Conservation (phyloP, 2,797 vertebrate species). For the Pseudomugil tenellus region DNA sequence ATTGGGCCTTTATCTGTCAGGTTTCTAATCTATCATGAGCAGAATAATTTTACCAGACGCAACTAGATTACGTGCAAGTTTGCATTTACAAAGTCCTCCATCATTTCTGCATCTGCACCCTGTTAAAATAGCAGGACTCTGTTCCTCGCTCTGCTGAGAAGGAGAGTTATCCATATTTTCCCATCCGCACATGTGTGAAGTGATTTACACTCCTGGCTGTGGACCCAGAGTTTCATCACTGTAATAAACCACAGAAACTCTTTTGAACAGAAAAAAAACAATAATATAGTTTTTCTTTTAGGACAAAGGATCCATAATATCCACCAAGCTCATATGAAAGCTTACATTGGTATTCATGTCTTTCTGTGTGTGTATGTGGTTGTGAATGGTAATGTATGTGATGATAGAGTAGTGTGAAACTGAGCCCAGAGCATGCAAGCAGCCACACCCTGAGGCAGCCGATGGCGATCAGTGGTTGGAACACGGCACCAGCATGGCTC, state of each 20-base stretch:
- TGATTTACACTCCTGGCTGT: constrained; percentile 57
- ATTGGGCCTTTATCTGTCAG: not conserved
- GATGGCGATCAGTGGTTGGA: constrained; percentile 54
- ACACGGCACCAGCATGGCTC: constrained; percentile 35
- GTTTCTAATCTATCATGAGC: not conserved
- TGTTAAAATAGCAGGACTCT: constrained; percentile 23
- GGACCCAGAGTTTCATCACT: constrained; percentile 55
- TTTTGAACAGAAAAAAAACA: constrained; percentile 24
- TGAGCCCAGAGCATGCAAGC: constrained; percentile 37
- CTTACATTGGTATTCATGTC: constrained; percentile 11
- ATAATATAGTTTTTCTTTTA: constrained; percentile 10
- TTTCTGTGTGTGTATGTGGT: constrained; percentile 13
- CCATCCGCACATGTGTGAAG: constrained; percentile 52
- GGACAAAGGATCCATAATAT: constrained; percentile 22
- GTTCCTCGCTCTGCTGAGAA: constrained; percentile 1
- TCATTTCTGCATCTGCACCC: constrained; percentile 8
- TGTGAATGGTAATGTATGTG: constrained; percentile 27
- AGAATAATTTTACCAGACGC: too few relatives aligned
- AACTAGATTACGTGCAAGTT: too few relatives aligned
- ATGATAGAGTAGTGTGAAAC: constrained; percentile 47
- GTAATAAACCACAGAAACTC: constrained; percentile 42
- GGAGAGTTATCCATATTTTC: constrained; percentile 44
- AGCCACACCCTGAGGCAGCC: constrained; percentile 69
- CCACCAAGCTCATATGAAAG: constrained; percentile 44
- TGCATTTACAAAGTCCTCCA: not conserved